These are phyloP conservation scores for Parelbella ahira DNA, from an alignment of 2,888 invertebrate genomes.

Conservation along the genomic window DNA sequence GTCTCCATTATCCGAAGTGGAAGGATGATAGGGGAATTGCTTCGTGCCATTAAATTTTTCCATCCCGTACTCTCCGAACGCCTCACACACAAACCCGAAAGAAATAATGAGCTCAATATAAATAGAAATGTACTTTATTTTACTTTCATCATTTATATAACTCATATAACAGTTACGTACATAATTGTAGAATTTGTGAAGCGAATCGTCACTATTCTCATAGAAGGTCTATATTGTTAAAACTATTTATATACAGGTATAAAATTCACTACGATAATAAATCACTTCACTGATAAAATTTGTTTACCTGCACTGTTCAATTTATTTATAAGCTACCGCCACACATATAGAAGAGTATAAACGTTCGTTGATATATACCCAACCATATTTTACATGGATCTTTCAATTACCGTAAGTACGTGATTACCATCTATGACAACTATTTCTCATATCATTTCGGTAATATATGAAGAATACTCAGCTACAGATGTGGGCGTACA, in stretches of 20 bases:
- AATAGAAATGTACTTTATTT: conserved; percentile 66
- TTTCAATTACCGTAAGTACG: conserved; percentile 6
- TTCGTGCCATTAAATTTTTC: not conserved
- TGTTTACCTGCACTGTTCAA: conserved; percentile 52
- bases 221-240: conserved; percentile 53
- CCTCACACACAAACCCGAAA: no score
- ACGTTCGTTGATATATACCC: no score
- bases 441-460: not conserved
- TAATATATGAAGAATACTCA: conserved; percentile 18
- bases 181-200: conserved; percentile 55
- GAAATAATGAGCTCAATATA: conserved; percentile 42
- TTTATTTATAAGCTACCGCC: conserved; percentile 32
- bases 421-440: not conserved
- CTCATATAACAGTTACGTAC: conserved; percentile 73
- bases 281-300: conserved; percentile 56
- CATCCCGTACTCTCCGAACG: no score
- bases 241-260: conserved; percentile 73
- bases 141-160: conserved; percentile 55
- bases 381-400: no score
- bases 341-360: conserved; percentile 32
- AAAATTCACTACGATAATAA: conserved; percentile 70
- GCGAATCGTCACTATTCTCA: conserved; percentile 68
- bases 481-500: conserved; percentile 33
- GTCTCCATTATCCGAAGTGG: conserved; percentile 3
- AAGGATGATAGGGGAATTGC: conserved; percentile 1